Base-by-base conservation (phyloP, 2,888 invertebrate species). In the Cinara cedri region DNA sequence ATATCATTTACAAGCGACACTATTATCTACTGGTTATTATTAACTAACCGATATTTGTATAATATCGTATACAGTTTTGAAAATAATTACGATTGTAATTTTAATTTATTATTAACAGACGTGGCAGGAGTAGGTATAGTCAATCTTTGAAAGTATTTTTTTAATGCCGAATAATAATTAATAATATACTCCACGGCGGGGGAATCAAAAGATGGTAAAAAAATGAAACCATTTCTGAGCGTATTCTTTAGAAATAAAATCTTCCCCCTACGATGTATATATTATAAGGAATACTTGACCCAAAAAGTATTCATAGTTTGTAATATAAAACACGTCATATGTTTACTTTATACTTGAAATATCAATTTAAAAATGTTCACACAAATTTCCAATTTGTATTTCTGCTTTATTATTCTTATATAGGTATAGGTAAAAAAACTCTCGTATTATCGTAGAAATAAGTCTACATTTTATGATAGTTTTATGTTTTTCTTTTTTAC, bases 261-360 rank as follows among this genome's bases (percentile, higher is more conserved):
- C 51, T 60, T 54, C n/a, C 34, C 14, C 16, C 4, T n/a, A 24
- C 51, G 24, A 34, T 34, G 34, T 34, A 34, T 34, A 34, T n/a
- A n/a, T n/a, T n/a, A 34, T 34, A 34, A 63, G 14, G 19, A 66
- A 66, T 66, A 76, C 76, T 76, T 76, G 66, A 66, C 66, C 76
- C 66, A 66, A 55, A 76, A 66, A 46, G 44, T 55, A 75, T 19
- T 57, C 34, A 16, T 57, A 57, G 65, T 66, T 63, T 54, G 42
- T 54, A 24, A 19, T 26, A 49, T 46, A 60, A 70, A 70, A 60
- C 60, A 49, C 34, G 34, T 34, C 34, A 6, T 34, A 42, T 60
- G 78, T 78, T 78, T 70, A 70, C 78, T 49, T 60, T 49, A n/a
- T 16, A 26, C 78, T 78, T 51, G 68, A 78, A 70, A 70, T 24